These are phyloP conservation scores for Syngnathus typhle DNA, from an alignment of 2,113 vertebrate genomes.

Conservation along the genomic window DNA sequence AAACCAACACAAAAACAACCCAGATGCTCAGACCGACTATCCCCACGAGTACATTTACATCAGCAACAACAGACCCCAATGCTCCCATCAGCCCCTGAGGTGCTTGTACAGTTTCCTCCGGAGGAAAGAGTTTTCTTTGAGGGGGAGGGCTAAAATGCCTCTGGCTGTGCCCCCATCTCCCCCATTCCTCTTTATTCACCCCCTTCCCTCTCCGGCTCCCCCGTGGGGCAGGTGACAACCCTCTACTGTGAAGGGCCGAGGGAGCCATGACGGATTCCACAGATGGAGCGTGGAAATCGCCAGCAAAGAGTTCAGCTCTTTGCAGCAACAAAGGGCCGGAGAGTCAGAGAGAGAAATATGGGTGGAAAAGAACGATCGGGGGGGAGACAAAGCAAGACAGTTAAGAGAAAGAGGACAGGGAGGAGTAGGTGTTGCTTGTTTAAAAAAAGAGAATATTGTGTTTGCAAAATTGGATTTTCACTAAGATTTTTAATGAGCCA, in stretches of 20 bases:
- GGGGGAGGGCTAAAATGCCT: conserved; percentile 72
- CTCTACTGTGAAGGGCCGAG: conserved; percentile 81
- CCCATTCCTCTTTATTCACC: conserved; percentile 71
- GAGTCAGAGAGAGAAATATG: conserved; percentile 65
- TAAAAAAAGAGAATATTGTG: conserved; percentile 26
- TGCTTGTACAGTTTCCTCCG: conserved; percentile 73
- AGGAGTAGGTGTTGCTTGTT: conserved; percentile 54
- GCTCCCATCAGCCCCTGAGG: conserved; percentile 69
- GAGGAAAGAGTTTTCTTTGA: conserved; percentile 45
- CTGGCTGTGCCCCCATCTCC: conserved; percentile 73
- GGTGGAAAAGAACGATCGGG: conserved; percentile 83
- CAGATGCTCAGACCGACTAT: conserved; percentile 48
- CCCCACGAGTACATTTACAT: conserved; percentile 59
- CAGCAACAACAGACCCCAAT: conserved; percentile 43
- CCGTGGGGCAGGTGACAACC: conserved; percentile 95
- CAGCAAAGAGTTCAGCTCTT: conserved; percentile 87
- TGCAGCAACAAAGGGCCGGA: conserved; percentile 83
- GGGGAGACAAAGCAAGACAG: conserved; percentile 53
- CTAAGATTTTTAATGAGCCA: neutral
- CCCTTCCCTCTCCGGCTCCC: conserved; percentile 68
- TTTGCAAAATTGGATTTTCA: neutral
- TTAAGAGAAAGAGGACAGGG: conserved; percentile 27
- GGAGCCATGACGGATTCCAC: conserved; percentile 94
- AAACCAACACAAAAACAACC: conserved; percentile 22
- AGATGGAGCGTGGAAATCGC: conserved; percentile 99